Evolutionary conservation across 2,888 invertebrate species (phyloP).

Genomic region (Spisula solida): DNA sequence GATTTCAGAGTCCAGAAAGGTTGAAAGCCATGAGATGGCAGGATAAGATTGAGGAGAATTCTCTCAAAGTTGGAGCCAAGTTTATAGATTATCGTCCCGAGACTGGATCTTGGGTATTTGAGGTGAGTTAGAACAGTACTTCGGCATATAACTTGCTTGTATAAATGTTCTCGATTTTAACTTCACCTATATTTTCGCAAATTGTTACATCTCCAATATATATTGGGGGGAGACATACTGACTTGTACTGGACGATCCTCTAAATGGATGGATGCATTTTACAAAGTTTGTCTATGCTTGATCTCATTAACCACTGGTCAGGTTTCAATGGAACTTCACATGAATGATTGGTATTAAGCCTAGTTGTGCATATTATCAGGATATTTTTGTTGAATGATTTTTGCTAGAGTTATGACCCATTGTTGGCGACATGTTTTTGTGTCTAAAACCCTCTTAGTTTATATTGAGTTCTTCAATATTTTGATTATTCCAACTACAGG

Average conservation of each 20-base stretch:
- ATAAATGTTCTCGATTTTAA: not conserved
- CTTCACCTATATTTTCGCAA: not conserved
- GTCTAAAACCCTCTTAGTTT: too few species aligned
- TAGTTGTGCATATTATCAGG: too few species aligned
- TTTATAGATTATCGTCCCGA: slow-evolving; percentile 98
- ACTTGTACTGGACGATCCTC: too few species aligned
- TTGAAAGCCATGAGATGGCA: slow-evolving; percentile 94
- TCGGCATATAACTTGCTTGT: not conserved
- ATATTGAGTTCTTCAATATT: too few species aligned
- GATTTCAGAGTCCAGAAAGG: slow-evolving; percentile 90
- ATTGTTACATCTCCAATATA: not conserved
- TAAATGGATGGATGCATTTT: too few species aligned
- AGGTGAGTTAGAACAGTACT: slow-evolving; percentile 88
- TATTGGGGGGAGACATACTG: not conserved
- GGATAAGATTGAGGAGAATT: slow-evolving; percentile 93
- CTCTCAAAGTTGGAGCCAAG: slow-evolving; percentile 95
- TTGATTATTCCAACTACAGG: slow-evolving; percentile 89
- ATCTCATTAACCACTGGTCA: too few species aligned
- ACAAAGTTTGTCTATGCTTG: too few species aligned
- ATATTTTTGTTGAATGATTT: too few species aligned
- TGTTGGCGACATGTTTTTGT: too few species aligned
- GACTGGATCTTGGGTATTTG: slow-evolving; percentile 99
- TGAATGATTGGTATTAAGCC: too few species aligned
- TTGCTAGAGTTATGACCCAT: too few species aligned
- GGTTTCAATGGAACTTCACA: too few species aligned